Percentiles rank a stretch among this genome's conserved stretches.
These are phyloP conservation scores for Eulithis testata DNA, from an alignment of 2,888 invertebrate species.

Conservation along the genomic window DNA sequence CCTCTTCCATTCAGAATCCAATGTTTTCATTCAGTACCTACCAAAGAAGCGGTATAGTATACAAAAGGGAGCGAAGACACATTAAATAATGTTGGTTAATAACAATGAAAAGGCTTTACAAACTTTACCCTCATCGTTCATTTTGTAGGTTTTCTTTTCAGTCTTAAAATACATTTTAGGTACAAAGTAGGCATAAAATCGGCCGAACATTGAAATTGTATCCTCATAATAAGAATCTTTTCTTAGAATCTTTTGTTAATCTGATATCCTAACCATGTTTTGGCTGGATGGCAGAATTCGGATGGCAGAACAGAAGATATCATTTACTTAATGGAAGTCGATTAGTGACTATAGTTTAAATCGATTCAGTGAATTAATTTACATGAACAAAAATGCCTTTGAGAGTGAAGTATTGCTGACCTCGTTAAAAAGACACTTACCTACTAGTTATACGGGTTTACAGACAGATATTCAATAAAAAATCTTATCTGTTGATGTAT, in stretches of 20 bases:
- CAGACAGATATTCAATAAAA: slow-evolving; percentile 39
- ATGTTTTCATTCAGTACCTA: neutral
- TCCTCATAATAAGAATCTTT: neutral
- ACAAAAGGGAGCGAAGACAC: neutral
- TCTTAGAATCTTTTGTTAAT: too few species aligned
- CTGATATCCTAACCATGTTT: neutral
- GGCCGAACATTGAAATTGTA: neutral
- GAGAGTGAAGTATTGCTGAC: slow-evolving; percentile 26
- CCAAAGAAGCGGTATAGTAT: neutral
- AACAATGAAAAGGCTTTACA: neutral
- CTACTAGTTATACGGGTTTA: slow-evolving; percentile 46
- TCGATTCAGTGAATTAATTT: slow-evolving; percentile 14
- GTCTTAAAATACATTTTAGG: neutral
- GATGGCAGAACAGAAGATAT: neutral
- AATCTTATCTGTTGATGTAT: slow-evolving; percentile 15
- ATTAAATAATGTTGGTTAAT: neutral
- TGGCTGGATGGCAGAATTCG: too few species aligned
- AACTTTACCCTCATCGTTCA: neutral
- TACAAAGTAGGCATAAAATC: neutral
- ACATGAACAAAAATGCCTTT: slow-evolving; percentile 14
- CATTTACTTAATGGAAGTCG: neutral
- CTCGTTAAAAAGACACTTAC: slow-evolving; percentile 36
- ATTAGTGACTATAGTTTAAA: neutral
- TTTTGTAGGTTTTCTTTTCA: slow-evolving; percentile 3
- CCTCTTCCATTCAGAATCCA: neutral